Evolutionary conservation across 2,888 invertebrate species (phyloP).

Genomic region (Cryptocheilus praepositus): DNA sequence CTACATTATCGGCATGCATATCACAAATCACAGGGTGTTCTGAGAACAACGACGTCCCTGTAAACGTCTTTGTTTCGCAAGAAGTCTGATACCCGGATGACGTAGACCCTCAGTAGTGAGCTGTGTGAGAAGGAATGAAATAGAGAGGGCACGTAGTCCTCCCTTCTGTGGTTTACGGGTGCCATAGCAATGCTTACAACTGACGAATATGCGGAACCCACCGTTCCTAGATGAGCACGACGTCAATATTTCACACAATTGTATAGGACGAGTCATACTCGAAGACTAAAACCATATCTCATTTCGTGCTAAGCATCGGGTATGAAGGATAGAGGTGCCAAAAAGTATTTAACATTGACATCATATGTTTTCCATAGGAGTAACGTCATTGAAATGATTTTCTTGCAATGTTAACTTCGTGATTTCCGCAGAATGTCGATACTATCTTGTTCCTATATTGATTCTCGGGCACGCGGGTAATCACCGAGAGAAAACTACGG

Average conservation of each 20-base stretch:
- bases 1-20: no score
- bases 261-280: not conserved
- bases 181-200: slow-evolving; percentile 35
- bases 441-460: not conserved
- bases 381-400: no score
- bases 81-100: slow-evolving; percentile 39
- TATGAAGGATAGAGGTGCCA: no score
- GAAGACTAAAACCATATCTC: slow-evolving; percentile 52
- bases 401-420: no score
- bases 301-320: slow-evolving; percentile 16
- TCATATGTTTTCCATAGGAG: no score
- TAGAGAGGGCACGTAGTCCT: slow-evolving; percentile 34
- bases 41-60: not conserved
- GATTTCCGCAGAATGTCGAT: no score
- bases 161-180: slow-evolving; percentile 41
- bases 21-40: no score
- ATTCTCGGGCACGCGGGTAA: no score
- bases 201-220: not conserved
- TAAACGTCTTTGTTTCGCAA: slow-evolving; percentile 5
- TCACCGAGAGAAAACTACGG: not conserved
- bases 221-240: not conserved
- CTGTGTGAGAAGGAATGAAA: not conserved
- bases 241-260: not conserved
- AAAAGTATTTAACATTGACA: no score
- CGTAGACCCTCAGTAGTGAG: no score